Conservation (phyloP, 2,113 vertebrate genomes). For the Atlantisia rogersi region DNA sequence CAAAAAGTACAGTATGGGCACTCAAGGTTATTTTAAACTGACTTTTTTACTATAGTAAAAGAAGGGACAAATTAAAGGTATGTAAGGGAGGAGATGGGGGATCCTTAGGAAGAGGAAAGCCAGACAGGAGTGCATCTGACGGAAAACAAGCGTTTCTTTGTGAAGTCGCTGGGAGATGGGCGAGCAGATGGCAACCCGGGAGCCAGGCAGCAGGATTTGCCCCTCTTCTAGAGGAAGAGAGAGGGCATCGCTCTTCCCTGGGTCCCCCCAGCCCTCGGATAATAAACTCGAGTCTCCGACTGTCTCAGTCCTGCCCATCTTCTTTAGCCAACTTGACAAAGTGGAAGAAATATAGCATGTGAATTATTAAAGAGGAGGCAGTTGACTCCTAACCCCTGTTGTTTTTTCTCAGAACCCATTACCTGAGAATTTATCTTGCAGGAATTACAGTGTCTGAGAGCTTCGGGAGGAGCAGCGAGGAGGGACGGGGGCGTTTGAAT, state of each 20-base stretch:
- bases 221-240: background rate
- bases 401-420: conserved; percentile 75
- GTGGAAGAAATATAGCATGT: conserved; percentile 78
- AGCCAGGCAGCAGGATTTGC: background rate
- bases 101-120: background rate
- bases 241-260: background rate
- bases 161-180: background rate
- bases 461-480: background rate
- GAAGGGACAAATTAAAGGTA: background rate
- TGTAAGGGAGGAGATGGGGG: background rate
- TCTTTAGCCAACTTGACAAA: conserved; percentile 77
- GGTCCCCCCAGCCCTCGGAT: conserved; percentile 8
- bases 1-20: background rate
- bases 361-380: conserved; percentile 81
- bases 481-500: background rate
- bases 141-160: background rate
- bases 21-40: background rate
- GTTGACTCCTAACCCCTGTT: conserved; percentile 79
- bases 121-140: background rate
- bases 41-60: background rate
- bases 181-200: background rate
- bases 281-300: conserved; percentile 65
- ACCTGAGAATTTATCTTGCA: conserved; percentile 77
- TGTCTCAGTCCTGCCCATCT: conserved; percentile 67
- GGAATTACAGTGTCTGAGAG: conserved; percentile 62